Evolutionary conservation across 2,888 invertebrate species (phyloP), one percentile per base, ranked within the genome.

Genomic region (Napeogenes inachia): DNA sequence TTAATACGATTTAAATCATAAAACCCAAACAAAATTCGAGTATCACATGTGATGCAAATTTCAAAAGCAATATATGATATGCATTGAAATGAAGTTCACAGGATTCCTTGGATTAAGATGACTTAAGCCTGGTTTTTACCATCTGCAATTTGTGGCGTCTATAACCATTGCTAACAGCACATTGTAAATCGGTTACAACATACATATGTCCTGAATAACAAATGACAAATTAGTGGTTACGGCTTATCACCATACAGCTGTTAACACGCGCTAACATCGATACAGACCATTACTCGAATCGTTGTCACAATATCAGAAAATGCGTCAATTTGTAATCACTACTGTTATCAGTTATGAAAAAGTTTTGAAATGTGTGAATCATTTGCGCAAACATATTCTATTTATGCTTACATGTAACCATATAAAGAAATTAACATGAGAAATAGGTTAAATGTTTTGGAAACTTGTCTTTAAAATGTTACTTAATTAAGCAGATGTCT

Each of bases 181-280:
- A 62, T 59, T 64, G 66, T 64, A 61, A 61, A 62, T 66, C 59
- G 66, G 64, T 63, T 67, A 66, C 65, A 66, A 59, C 55, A 62
- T 62, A 65, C 61, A 61, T 64, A 61, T 60, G 55, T 60, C 57
- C 62, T 66, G 59, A 61, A 59, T 57, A 61, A 50, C 60, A 57
- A 62, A 64, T 67, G 65, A 66, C 64, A 65, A 63, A 69, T 66
- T 67, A 69, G 66, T 57, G 68, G 68, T 65, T 53, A 53, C 61
- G 63, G 57, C 54, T 47, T 56, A 58, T 63, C 53, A 54, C 38
- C 45, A 53, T 53, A 13, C 38, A 35, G 57, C 21, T 58, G 50
- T 58, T 58, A 53, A 50, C 50, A 50, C 50, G 30, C 21, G 50
- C 50, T 50, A 50, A 50, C 50, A 30, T 21, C 50, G 21, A 50